Evolutionary conservation across 2,113 vertebrate species (phyloP), one percentile per base, ranked within the genome.

Genomic region (Ascaphus truei): DNA sequence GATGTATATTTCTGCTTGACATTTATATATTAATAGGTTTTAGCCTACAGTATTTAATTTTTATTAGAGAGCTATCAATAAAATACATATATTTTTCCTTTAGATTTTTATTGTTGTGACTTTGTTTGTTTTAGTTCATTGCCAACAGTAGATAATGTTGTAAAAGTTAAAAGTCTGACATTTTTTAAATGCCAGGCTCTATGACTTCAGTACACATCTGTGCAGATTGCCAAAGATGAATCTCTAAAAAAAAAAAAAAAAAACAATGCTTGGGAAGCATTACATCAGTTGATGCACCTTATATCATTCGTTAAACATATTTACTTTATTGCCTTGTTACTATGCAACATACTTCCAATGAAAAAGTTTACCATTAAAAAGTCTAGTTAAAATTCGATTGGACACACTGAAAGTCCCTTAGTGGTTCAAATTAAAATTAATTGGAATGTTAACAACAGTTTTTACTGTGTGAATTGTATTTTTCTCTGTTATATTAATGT

Each of bases 371-470:
- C 34, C 15, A 60, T 60, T 39, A 41, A 60, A 41, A 43, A 16
- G 15, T 8, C 31, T 39, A 59, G 39, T 59, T 59, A n/a, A 59
- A 57, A 39, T 59, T 59, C 23, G 39, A 39, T 59, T 39, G 39
- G 34, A 39, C 39, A 15, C 34, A 37, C 4, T 25, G 33, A 58
- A 58, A 59, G 12, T 26, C 25, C 25, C 33, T 59, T 59, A 22
- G 25, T 59, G 37, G 6, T 30, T 59, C 56, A 39, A 16, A 39
- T 36, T 39, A 39, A 39, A n/a, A 39, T 59, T 13, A 8, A 25
- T 3, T n/a, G 36, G n/a, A 59, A 23, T 39, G 39, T 39, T 22
- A 59, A 59, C 36, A 39, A 37, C 34, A 57, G 18, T 36, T 11
- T 58, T 39, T 34, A 15, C 16, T 37, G 34, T 4, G n/a, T n/a